A percentile compares a stretch with the other conserved stretches of the same genome.
These are phyloP conservation scores for Oasisia sp. DNA, from an alignment of 2,888 invertebrate species.

Conservation along the genomic window DNA sequence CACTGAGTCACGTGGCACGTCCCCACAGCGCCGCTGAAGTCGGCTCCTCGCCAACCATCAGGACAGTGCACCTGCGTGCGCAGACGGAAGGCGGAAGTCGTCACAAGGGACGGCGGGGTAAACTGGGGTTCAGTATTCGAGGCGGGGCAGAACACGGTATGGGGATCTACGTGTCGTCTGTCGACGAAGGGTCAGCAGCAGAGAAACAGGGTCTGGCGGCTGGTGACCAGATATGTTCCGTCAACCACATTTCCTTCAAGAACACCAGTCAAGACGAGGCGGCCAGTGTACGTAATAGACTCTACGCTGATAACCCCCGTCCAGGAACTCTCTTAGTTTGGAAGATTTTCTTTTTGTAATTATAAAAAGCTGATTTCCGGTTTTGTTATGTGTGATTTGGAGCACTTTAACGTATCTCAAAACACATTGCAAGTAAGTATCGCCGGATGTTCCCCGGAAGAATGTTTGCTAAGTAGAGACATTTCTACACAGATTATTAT, in stretches of 20 bases:
- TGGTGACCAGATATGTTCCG: constrained; percentile 93
- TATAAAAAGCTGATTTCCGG: too few species aligned
- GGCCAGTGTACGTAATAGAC: constrained; percentile 48
- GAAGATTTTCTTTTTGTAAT: too few species aligned
- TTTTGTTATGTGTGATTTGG: too few species aligned
- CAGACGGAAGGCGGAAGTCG: constrained; percentile 23
- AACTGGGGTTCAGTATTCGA: constrained; percentile 88
- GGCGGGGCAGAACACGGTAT: constrained; percentile 94
- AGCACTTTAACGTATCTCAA: too few species aligned
- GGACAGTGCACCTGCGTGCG: background rate
- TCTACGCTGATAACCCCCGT: too few species aligned
- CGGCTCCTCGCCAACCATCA: background rate
- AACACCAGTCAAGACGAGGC: constrained; percentile 59
- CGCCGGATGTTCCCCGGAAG: too few species aligned
- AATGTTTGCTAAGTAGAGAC: background rate
- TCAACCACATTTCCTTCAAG: constrained; percentile 87
- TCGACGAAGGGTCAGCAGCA: constrained; percentile 92
- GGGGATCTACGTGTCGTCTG: constrained; percentile 94
- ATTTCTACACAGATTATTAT: too few species aligned
- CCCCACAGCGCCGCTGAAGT: background rate
- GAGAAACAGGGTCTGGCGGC: constrained; percentile 79
- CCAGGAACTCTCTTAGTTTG: too few species aligned
- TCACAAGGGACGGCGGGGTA: constrained; percentile 57
- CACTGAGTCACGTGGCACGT: background rate
- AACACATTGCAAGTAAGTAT: background rate